phyloP scores from a whole-genome alignment of 1,140 invertebrate genomes.

The Cephus cinctus region DNA sequence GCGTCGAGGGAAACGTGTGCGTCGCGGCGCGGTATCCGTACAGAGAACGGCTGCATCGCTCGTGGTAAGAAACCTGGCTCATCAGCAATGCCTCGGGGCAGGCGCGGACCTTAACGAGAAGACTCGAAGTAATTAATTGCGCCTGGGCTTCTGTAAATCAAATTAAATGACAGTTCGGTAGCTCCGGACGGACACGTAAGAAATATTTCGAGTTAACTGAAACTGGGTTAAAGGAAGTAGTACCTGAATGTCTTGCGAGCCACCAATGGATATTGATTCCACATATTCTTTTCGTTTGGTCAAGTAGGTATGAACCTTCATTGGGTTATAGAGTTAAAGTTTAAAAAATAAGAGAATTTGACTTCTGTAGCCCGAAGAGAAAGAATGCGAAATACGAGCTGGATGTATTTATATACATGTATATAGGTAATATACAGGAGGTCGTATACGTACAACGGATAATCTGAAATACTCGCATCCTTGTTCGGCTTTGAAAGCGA shows the following conservation, averaged over 20 bases:
- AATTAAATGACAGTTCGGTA: conserved; percentile 23
- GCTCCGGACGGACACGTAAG: conserved; percentile 1
- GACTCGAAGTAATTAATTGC: conserved; percentile 24
- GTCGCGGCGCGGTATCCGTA: too few species aligned
- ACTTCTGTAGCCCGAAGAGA: too few species aligned
- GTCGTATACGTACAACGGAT: too few species aligned
- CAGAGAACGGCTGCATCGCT: too few species aligned
- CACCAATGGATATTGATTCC: conserved; percentile 1
- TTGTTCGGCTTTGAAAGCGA: neutral
- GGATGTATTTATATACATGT: too few species aligned
- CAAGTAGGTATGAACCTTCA: too few species aligned
- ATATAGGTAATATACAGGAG: too few species aligned
- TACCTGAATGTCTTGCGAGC: neutral
- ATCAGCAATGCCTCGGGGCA: conserved; percentile 13
- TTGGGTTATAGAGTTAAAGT: too few species aligned
- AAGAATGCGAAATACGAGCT: too few species aligned
- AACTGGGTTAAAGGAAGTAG: too few species aligned
- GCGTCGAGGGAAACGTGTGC: too few species aligned
- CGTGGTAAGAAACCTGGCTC: conserved; percentile 11
- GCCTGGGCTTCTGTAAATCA: conserved; percentile 25
- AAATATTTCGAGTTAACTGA: conserved; percentile 1
- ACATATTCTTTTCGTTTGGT: conserved; percentile 1
- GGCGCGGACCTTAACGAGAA: conserved; percentile 13
- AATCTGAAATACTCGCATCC: neutral
- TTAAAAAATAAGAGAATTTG: too few species aligned